Conservation (phyloP, 2,888 invertebrate species). For the Pantelozetes paolii region DNA sequence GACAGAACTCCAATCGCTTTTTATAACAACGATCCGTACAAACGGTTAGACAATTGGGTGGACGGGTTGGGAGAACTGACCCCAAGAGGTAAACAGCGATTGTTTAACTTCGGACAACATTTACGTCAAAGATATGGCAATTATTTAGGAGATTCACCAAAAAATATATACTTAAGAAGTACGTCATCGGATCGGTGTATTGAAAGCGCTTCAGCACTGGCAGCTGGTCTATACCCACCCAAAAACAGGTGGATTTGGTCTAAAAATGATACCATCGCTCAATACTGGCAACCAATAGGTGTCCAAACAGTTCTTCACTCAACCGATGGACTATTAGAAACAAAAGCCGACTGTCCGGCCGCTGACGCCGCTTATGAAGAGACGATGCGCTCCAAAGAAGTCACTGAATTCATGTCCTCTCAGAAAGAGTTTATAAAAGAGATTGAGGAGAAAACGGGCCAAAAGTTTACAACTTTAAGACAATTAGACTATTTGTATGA, state of each 20-base stretch:
- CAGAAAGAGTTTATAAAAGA: constrained; percentile 35
- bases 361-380: constrained; percentile 15
- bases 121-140: constrained; percentile 29
- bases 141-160: constrained; percentile 24
- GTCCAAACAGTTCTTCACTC: constrained; percentile 25
- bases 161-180: constrained; percentile 34
- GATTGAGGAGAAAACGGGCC: constrained; percentile 28
- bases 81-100: constrained; percentile 33
- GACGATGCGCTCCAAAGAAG: constrained; percentile 13
- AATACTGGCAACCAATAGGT: constrained; percentile 39
- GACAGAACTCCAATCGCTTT: constrained; percentile 37
- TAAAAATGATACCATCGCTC: not conserved
- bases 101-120: constrained; percentile 33
- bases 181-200: constrained; percentile 29
- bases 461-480: constrained; percentile 8
- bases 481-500: constrained; percentile 34
- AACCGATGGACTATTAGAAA: constrained; percentile 14
- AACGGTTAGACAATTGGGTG: not conserved
- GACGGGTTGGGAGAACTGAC: constrained; percentile 39
- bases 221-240: constrained; percentile 37
- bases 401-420: constrained; percentile 17
- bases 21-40: constrained; percentile 28
- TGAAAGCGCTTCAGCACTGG: constrained; percentile 30
- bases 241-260: constrained; percentile 35
- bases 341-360: constrained; percentile 12